Conservation (phyloP, 2,797 vertebrate genomes). For the Tokudaia tokunoshimensis region DNA sequence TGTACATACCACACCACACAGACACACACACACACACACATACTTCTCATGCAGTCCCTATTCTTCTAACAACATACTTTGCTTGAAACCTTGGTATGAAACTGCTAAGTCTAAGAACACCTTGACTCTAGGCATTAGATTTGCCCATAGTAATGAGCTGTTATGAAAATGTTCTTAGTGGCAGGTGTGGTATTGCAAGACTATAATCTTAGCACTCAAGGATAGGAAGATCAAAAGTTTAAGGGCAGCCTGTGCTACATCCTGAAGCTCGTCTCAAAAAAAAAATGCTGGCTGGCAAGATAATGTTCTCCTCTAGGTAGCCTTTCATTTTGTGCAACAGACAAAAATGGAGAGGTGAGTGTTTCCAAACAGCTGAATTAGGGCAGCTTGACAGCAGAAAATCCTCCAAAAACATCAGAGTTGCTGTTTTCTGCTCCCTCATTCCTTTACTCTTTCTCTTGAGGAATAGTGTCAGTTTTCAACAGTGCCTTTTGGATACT, state of each 20-base stretch:
- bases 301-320: neutral
- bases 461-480: constrained; percentile 4
- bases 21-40: neutral
- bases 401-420: neutral
- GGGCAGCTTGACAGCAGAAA: neutral
- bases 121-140: constrained; percentile 32
- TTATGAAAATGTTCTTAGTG: neutral
- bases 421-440: constrained; percentile 22
- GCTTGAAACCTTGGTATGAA: constrained; percentile 1
- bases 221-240: neutral
- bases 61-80: neutral
- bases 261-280: neutral
- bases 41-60: neutral
- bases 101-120: neutral
- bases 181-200: neutral
- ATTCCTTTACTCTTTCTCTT: neutral
- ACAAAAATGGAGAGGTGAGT: neutral
- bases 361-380: constrained; percentile 38
- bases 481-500: neutral
- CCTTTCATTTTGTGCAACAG: constrained; percentile 46
- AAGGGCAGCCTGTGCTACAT: neutral
- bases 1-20: neutral
- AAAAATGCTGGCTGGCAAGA: neutral
- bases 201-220: neutral
- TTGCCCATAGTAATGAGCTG: neutral